A percentile compares a stretch with the other conserved stretches of the same genome.
Evolutionary conservation across 1,140 invertebrate genomes (phyloP).

Genomic region (Neuroterus valhalla): DNA sequence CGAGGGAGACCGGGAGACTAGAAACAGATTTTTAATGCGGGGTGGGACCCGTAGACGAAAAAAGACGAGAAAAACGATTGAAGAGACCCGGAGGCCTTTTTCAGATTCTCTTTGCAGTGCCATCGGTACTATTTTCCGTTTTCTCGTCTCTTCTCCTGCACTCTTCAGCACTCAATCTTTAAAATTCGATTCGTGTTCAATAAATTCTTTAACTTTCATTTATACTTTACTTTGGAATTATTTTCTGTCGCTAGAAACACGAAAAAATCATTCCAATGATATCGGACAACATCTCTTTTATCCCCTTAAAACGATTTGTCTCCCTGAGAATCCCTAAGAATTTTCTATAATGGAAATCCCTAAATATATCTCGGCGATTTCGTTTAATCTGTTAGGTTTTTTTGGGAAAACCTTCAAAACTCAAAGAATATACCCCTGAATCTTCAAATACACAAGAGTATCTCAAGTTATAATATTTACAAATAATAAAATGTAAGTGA

Average conservation of each 20-base stretch:
- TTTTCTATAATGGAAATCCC: no score
- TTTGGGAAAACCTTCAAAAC: no score
- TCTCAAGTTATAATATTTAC: no score
- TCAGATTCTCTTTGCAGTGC: constrained; percentile 49
- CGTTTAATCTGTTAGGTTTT: no score
- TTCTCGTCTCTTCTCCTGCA: constrained; percentile 14
- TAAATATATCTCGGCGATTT: no score
- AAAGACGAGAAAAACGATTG: constrained; percentile 20
- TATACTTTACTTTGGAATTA: neutral
- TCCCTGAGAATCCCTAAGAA: no score
- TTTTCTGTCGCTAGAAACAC: neutral
- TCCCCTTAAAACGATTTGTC: no score
- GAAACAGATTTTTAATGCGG: constrained; percentile 22
- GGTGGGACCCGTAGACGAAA: neutral
- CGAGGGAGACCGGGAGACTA: constrained; percentile 1
- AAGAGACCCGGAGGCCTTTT: constrained; percentile 39
- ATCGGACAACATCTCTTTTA: no score
- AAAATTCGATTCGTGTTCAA: neutral
- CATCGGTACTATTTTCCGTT: constrained; percentile 40
- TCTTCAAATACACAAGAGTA: no score
- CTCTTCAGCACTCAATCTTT: constrained; percentile 2
- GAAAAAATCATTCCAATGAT: no score
- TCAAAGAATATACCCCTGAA: no score
- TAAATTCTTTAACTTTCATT: neutral
- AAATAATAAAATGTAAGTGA: no score